A percentile compares a stretch with the other conserved stretches of the same genome.
These are phyloP conservation scores for Micromys minutus DNA, from an alignment of 2,113 vertebrate species.

Conservation along the genomic window DNA sequence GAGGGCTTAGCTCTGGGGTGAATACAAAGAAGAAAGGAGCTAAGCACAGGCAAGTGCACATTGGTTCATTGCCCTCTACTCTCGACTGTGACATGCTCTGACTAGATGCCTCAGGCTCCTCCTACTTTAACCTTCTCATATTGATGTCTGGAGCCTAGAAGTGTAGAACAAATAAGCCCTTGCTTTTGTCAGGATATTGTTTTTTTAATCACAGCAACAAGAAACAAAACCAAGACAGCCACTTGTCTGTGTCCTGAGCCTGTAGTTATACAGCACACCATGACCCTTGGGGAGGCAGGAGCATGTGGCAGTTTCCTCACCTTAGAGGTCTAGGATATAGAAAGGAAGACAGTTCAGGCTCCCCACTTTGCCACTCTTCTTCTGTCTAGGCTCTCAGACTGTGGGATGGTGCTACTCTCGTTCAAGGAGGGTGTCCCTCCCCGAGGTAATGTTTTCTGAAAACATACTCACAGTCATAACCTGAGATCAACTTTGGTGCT, in stretches of 20 bases:
- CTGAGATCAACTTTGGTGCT: neutral
- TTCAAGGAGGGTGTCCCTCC: neutral
- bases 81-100: neutral
- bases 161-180: too few relatives aligned
- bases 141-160: neutral
- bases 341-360: neutral
- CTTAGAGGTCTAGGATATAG: neutral
- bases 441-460: neutral
- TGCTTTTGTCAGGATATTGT: neutral
- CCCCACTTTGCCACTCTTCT: neutral
- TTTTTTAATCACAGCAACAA: neutral
- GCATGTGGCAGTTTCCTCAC: too few relatives aligned
- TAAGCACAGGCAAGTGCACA: neutral
- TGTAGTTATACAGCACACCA: neutral
- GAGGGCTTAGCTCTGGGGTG: neutral
- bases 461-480: neutral
- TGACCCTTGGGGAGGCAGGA: too few relatives aligned
- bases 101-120: neutral
- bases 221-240: neutral
- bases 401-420: neutral
- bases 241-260: neutral
- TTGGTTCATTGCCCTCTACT: neutral
- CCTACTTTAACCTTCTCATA: too few relatives aligned
- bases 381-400: neutral
- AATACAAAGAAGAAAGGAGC: neutral